These are phyloP conservation scores for Microctenopoma lineatum DNA, from an alignment of 2,797 vertebrate genomes.

Conservation along the genomic window DNA sequence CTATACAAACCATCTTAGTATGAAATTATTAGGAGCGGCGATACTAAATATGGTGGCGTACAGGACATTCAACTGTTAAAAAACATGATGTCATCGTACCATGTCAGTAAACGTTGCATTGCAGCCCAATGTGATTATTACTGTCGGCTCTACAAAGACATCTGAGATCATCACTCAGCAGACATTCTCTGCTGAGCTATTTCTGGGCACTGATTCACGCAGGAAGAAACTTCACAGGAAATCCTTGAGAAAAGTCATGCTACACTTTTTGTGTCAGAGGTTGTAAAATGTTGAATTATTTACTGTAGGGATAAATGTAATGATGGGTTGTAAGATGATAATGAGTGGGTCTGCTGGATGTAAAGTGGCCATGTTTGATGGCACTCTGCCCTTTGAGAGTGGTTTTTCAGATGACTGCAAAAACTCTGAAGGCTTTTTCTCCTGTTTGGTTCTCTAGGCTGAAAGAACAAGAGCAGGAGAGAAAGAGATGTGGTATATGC, in stretches of 20 bases:
- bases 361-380: constrained; percentile 40
- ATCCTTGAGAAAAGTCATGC: constrained; percentile 47
- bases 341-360: constrained; percentile 53
- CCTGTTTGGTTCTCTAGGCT: constrained; percentile 91
- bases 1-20: neutral
- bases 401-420: constrained; percentile 92
- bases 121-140: constrained; percentile 24
- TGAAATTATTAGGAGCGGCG: constrained; percentile 16
- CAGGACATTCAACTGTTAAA: constrained; percentile 13
- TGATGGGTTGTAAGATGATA: constrained; percentile 54
- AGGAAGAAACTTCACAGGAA: constrained; percentile 35
- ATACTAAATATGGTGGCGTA: constrained; percentile 21
- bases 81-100: constrained; percentile 42
- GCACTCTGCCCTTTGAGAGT: constrained; percentile 51
- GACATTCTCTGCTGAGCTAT: constrained; percentile 27
- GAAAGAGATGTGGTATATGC: neutral
- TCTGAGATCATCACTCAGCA: constrained; percentile 17
- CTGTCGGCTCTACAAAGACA: constrained; percentile 10
- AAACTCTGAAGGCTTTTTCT: constrained; percentile 97
- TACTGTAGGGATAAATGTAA: constrained; percentile 50
- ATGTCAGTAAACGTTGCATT: constrained; percentile 12
- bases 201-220: constrained; percentile 21
- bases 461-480: constrained; percentile 51
- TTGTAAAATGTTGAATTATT: constrained; percentile 23
- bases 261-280: constrained; percentile 36